Evolutionary conservation across 2,113 vertebrate genomes (phyloP).

Genomic region (Urocolius indicus): DNA sequence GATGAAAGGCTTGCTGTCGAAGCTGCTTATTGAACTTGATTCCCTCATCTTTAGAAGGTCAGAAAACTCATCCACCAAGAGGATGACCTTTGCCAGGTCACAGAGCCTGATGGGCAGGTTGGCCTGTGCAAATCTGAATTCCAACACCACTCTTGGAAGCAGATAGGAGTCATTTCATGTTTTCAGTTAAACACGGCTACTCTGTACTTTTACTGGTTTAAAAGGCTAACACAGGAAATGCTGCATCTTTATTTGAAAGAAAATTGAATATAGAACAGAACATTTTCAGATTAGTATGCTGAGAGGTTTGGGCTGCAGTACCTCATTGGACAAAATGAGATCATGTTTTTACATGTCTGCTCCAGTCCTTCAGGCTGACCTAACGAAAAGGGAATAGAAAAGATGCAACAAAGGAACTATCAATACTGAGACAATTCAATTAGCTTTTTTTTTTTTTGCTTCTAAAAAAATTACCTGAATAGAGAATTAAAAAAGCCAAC

Average conservation of each 20-base stretch:
- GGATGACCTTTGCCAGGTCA: background rate
- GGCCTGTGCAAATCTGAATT: background rate
- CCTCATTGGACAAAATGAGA: background rate
- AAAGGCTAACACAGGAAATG: background rate
- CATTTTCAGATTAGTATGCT: background rate
- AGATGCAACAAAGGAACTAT: background rate
- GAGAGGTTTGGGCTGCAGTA: background rate
- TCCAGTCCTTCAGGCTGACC: background rate
- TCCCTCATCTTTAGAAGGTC: conserved; percentile 16
- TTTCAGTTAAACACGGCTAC: background rate
- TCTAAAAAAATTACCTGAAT: background rate
- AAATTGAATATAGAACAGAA: background rate
- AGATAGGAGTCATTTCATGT: background rate
- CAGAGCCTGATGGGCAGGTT: background rate
- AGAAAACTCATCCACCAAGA: conserved; percentile 5
- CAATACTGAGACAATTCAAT: background rate
- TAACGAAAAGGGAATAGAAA: background rate
- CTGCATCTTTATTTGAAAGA: background rate
- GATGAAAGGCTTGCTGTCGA: conserved; percentile 34
- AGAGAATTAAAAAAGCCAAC: background rate
- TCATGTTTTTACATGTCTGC: background rate
- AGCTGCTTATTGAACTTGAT: conserved; percentile 20
- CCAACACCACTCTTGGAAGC: background rate
- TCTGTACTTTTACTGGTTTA: background rate
- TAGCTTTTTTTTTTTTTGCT: background rate